phyloP scores from a whole-genome alignment of 2,888 invertebrate genomes.

The Tricholauxania praeusta region DNA sequence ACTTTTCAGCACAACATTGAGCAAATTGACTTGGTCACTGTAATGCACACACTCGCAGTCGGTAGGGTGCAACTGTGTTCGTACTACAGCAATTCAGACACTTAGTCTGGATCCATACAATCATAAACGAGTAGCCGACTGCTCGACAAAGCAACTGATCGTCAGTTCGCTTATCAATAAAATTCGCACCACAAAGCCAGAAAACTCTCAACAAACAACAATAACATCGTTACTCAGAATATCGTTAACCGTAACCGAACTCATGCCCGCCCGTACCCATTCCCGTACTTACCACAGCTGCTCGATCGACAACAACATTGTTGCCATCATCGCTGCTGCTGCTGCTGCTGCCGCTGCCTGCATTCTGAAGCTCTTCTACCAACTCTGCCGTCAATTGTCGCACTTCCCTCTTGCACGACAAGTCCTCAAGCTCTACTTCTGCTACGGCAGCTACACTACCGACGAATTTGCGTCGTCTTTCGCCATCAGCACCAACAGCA shows the following conservation, averaged over 20 bases:
- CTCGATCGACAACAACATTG: constrained; percentile 47
- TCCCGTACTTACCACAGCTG: constrained; percentile 58
- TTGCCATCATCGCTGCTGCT: constrained; percentile 17
- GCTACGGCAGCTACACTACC: background rate
- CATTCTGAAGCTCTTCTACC: background rate
- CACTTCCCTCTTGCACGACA: background rate
- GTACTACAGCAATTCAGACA: no score
- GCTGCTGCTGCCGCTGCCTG: constrained; percentile 1
- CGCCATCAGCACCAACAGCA: background rate
- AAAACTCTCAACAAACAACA: constrained; percentile 33
- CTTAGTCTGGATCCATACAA: no score
- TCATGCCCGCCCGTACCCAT: constrained; percentile 53
- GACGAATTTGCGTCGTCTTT: background rate
- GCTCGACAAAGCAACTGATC: no score
- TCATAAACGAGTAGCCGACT: no score
- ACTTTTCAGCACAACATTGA: no score
- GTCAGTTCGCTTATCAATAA: background rate
- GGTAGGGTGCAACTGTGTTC: no score
- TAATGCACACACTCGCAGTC: no score
- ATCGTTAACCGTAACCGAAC: constrained; percentile 45
- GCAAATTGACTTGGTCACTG: no score
- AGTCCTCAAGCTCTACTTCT: constrained; percentile 12
- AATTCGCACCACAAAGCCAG: constrained; percentile 40
- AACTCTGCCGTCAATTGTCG: constrained; percentile 1
- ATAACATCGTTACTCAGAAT: constrained; percentile 11